Conservation (phyloP, 2,113 vertebrate genomes). For the Xiphophorus maculatus region DNA sequence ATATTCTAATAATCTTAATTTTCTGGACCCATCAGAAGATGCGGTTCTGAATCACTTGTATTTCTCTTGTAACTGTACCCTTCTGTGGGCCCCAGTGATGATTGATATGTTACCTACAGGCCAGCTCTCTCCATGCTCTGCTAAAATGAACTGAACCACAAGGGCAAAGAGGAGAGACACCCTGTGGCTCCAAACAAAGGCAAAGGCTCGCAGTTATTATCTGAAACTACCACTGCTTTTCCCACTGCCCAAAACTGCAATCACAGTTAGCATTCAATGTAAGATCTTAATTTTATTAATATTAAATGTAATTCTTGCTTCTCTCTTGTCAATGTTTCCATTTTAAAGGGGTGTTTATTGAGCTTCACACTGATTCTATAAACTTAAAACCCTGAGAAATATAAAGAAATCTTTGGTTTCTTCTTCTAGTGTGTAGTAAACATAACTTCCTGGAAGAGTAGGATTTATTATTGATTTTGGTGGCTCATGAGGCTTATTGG, state of each 20-base stretch:
- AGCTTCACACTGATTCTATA: not conserved
- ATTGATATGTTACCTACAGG: constrained; percentile 67
- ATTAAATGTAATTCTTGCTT: not conserved
- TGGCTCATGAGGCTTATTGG: not conserved
- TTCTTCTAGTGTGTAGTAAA: not conserved
- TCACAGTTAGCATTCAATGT: not conserved
- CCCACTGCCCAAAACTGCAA: constrained; percentile 45
- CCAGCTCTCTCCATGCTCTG: constrained; percentile 50
- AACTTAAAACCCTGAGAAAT: not conserved
- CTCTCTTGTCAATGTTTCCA: not conserved
- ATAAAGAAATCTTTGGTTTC: not conserved
- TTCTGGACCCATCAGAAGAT: constrained; percentile 34
- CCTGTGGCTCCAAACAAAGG: constrained; percentile 66
- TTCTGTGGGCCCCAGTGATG: constrained; percentile 52
- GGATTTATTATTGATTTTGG: too few relatives aligned
- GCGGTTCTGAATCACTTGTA: constrained; percentile 29
- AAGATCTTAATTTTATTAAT: not conserved
- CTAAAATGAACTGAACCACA: constrained; percentile 60
- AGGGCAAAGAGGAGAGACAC: constrained; percentile 71
- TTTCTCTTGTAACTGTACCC: constrained; percentile 28
- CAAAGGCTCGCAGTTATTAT: constrained; percentile 61
- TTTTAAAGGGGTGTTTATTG: not conserved
- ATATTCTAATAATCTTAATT: constrained; percentile 6
- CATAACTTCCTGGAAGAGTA: too few relatives aligned
- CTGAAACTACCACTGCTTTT: constrained; percentile 58